These are phyloP conservation scores for Nesogale talazaci DNA, from an alignment of 2,113 vertebrate genomes.

Conservation along the genomic window DNA sequence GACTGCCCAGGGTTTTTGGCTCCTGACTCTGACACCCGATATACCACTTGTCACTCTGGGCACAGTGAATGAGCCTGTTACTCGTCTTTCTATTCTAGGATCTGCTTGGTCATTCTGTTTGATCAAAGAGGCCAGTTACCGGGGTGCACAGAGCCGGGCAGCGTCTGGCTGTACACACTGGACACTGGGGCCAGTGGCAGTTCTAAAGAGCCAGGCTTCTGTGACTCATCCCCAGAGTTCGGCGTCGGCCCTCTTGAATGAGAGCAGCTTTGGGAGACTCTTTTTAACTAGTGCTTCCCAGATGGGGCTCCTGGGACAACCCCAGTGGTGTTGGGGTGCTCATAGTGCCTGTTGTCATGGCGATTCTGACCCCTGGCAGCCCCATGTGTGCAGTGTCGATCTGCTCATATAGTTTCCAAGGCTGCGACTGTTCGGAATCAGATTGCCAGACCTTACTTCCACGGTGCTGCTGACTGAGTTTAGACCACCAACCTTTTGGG, in stretches of 20 bases:
- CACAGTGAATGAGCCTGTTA: slow-evolving; percentile 70
- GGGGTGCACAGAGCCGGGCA: not conserved
- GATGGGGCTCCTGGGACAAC: not conserved
- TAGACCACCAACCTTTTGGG: not conserved
- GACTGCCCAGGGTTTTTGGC: slow-evolving; percentile 61
- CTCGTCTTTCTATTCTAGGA: slow-evolving; percentile 72
- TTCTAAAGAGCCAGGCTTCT: slow-evolving; percentile 46
- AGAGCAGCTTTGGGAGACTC: slow-evolving; percentile 26
- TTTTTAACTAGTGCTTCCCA: not conserved
- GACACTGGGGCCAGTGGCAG: not conserved
- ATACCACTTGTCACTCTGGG: slow-evolving; percentile 74
- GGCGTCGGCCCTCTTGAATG: not conserved
- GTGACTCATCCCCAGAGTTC: slow-evolving; percentile 12
- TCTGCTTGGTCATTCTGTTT: slow-evolving; percentile 71
- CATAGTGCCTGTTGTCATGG: not conserved
- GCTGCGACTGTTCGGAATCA: not conserved
- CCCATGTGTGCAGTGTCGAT: not conserved
- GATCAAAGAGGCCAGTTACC: slow-evolving; percentile 55
- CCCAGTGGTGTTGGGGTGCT: not conserved
- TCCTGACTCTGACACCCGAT: slow-evolving; percentile 56
- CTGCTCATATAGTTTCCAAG: not conserved
- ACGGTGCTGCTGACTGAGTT: not conserved
- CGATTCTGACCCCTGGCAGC: not conserved
- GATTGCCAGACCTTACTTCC: not conserved
- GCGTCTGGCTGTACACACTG: slow-evolving; percentile 35